Evolutionary conservation across 2,888 invertebrate genomes (phyloP), one percentile per base, ranked within the genome.

Genomic region (Agrilus biguttatus): DNA sequence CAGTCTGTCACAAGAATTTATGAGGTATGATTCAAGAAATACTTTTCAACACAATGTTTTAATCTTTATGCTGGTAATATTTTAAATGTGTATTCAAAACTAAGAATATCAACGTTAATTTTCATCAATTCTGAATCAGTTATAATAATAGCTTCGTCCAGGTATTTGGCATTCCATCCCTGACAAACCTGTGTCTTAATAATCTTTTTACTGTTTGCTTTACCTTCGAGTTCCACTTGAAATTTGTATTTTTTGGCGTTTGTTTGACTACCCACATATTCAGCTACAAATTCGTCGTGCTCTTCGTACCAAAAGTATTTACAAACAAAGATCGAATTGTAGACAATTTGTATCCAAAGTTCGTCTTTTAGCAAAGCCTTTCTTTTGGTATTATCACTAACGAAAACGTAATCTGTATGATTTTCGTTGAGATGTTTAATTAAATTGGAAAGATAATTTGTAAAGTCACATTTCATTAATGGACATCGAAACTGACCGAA

Each of bases 261-360:
- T n/a, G 50, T 48, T 43, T 55, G 53, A 12, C 52, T 43, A 3
- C 60, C 60, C 5, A 57, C 39, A 44, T 54, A 55, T n/a, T 50
- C 51, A 8, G 58, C 54, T 14, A 51, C 41, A 43, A 60, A 51
- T 42, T 60, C 59, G 7, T 56, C 53, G 14, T 49, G 51, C n/a
- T 49, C 49, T 21, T 50, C 52, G 41, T 54, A 59, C 44, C 53
- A 51, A 44, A 51, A 59, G 46, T 55, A 56, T 7, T 53, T 53
- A 44, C 56, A 57, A 40, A 51, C 54, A 45, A 60, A 60, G 12
- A 59, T 47, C 36, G 47, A 50, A n/a, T 53, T 51, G 40, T 55
- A 47, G 33, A 52, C 56, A 14, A 55, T 33, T 43, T 59, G 47
- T 19, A 55, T 50, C 38, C 58, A 49, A 2, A 36, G 43, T 37